A percentile compares a stretch with the other conserved stretches of the same genome.
Conservation (phyloP, 2,888 invertebrate species). For the Venusia cambrica region DNA sequence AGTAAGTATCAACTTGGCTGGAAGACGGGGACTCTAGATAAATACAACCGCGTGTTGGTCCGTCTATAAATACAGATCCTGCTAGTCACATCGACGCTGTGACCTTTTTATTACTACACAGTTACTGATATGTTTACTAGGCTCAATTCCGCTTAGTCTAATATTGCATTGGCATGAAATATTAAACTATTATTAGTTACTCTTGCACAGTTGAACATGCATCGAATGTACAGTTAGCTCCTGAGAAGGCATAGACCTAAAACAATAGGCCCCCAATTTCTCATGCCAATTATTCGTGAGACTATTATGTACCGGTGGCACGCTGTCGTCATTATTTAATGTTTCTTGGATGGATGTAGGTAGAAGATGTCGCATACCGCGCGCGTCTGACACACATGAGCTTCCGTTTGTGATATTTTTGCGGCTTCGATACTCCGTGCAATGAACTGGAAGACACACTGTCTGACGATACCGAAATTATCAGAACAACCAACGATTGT, state of each 20-base stretch:
- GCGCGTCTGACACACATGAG: constrained; percentile 46
- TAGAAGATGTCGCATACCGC: constrained; percentile 23
- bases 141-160: constrained; percentile 1
- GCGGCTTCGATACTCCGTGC: constrained; percentile 45
- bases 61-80: constrained; percentile 62
- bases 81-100: constrained; percentile 51
- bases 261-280: constrained; percentile 14
- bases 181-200: not conserved
- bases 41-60: constrained; percentile 67
- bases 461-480: constrained; percentile 39
- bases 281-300: constrained; percentile 10
- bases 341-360: constrained; percentile 23
- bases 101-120: constrained; percentile 58
- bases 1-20: constrained; percentile 31
- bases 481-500: constrained; percentile 2
- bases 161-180: not conserved
- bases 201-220: not conserved
- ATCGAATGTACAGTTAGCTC: not conserved
- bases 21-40: constrained; percentile 48
- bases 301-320: constrained; percentile 10
- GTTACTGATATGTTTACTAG: constrained; percentile 36
- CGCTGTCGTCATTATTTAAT: constrained; percentile 22
- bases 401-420: constrained; percentile 55
- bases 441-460: constrained; percentile 58
- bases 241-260: constrained; percentile 3